Conservation (phyloP, 1,140 invertebrate genomes). For the Drosophila kohkoa region DNA sequence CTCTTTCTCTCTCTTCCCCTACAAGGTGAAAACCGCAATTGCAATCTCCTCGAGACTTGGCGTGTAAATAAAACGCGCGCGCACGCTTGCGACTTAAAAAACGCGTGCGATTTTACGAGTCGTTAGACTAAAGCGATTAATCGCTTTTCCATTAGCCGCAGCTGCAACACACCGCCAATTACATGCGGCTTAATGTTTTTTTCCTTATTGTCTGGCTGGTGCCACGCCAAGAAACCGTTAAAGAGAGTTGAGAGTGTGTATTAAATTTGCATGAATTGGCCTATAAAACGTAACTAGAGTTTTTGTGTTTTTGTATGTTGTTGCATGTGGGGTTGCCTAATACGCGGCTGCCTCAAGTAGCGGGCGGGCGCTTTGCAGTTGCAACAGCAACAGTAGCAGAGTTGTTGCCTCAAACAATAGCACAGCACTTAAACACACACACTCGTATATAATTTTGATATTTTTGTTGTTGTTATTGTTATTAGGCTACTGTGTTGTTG, state of each 20-base stretch:
- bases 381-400: constrained; percentile 35
- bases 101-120: constrained; percentile 49
- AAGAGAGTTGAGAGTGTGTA: constrained; percentile 39
- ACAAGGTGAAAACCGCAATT: constrained; percentile 31
- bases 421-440: constrained; percentile 46
- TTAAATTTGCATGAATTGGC: constrained; percentile 72
- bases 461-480: constrained; percentile 53
- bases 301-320: constrained; percentile 39
- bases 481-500: constrained; percentile 28
- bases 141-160: constrained; percentile 48
- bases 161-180: constrained; percentile 25
- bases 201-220: background rate
- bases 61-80: constrained; percentile 8
- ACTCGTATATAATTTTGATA: constrained; percentile 41
- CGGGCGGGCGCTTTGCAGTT: constrained; percentile 65
- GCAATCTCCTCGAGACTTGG: constrained; percentile 5
- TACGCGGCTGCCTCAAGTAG: constrained; percentile 65
- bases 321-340: constrained; percentile 60
- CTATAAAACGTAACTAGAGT: constrained; percentile 59
- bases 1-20: constrained; percentile 46
- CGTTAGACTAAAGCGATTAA: constrained; percentile 63
- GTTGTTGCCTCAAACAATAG: constrained; percentile 58
- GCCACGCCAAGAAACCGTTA: constrained; percentile 44
- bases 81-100: constrained; percentile 26
- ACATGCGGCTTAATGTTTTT: constrained; percentile 12